A percentile compares a stretch with the other conserved stretches of the same genome.
phyloP scores from a whole-genome alignment of 2,113 vertebrate genomes.

The Hucho hucho region DNA sequence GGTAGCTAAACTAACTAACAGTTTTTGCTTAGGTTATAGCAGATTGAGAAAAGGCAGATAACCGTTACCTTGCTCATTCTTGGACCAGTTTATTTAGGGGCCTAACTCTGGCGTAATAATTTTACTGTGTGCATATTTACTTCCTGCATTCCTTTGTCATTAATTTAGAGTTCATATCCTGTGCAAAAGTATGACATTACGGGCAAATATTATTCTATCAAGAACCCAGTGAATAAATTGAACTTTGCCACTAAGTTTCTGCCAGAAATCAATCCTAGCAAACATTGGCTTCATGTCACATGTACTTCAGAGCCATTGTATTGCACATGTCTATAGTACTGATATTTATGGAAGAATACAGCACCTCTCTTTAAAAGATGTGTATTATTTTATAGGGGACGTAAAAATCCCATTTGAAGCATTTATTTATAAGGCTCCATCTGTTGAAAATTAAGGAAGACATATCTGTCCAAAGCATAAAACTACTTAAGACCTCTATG shows the following conservation, averaged over 20 bases:
- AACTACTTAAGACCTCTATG: neutral
- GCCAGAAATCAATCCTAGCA: constrained; percentile 9
- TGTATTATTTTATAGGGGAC: neutral
- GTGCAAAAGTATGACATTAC: constrained; percentile 13
- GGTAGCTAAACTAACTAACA: neutral
- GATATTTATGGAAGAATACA: neutral
- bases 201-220: constrained; percentile 29
- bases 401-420: neutral
- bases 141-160: neutral
- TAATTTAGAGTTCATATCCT: constrained; percentile 11
- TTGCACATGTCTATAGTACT: neutral
- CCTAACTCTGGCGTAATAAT: neutral
- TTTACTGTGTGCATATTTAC: constrained; percentile 1
- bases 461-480: neutral
- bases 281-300: neutral
- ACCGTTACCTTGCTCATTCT: neutral
- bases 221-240: constrained; percentile 7
- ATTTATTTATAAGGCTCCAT: neutral
- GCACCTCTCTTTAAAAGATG: neutral
- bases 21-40: neutral
- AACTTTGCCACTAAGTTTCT: constrained; percentile 14
- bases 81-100: neutral
- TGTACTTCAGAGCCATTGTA: neutral
- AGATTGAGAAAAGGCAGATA: neutral
- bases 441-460: neutral